phyloP scores from a whole-genome alignment of 2,888 invertebrate genomes.

The Chrysina gloriosa region DNA sequence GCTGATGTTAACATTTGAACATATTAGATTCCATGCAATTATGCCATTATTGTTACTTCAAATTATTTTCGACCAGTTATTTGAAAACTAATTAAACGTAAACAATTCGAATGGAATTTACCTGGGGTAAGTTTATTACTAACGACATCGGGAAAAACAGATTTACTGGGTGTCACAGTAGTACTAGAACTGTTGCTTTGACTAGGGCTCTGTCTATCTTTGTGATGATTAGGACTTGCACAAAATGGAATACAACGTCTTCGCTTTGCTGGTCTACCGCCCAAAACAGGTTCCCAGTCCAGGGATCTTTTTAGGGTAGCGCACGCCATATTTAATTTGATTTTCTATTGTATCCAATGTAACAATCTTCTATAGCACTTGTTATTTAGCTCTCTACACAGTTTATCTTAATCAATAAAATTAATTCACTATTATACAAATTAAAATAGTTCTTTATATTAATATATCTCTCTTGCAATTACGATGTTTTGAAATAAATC shows the following conservation, averaged over 20 bases:
- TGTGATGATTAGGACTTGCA: constrained; percentile 68
- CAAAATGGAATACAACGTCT: constrained; percentile 93
- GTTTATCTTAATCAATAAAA: constrained; percentile 38
- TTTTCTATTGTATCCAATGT: constrained; percentile 48
- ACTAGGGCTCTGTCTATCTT: constrained; percentile 52
- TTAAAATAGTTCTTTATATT: constrained; percentile 6
- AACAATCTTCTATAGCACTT: constrained; percentile 58
- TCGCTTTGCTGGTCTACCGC: constrained; percentile 87
- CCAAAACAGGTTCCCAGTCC: constrained; percentile 93
- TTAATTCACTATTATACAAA: constrained; percentile 19
- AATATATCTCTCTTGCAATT: constrained; percentile 26
- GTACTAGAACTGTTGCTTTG: constrained; percentile 55
- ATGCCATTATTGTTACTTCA: too few relatives aligned
- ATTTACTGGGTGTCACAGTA: constrained; percentile 66
- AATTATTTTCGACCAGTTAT: too few relatives aligned
- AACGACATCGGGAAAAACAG: constrained; percentile 85
- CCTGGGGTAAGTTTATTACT: constrained; percentile 90
- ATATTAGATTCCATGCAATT: too few relatives aligned
- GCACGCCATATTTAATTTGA: constrained; percentile 88
- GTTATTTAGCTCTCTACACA: constrained; percentile 52
- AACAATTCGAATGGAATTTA: too few relatives aligned
- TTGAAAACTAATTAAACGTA: constrained; percentile 63
- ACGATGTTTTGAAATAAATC: constrained; percentile 25
- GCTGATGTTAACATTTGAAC: constrained; percentile 59
- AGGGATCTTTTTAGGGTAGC: constrained; percentile 95